Evolutionary conservation across 2,888 invertebrate species (phyloP).

Genomic region (Tetranychus truncatus): DNA sequence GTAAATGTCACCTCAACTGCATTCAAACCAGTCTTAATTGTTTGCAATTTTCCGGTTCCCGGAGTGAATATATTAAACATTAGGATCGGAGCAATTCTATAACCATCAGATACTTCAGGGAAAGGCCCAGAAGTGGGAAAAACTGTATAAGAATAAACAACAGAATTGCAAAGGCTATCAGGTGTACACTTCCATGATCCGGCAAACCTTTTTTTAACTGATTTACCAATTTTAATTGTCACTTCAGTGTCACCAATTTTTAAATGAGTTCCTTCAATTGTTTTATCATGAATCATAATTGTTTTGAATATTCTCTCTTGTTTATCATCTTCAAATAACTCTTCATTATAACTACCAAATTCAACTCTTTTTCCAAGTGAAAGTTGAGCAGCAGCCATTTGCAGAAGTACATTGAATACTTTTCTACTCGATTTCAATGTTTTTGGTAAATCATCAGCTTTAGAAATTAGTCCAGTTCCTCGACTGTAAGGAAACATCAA

Average conservation of each 20-base stretch:
- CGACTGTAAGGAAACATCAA: conserved; percentile 10
- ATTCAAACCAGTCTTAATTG: conserved; percentile 15
- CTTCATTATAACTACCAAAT: conserved; percentile 2
- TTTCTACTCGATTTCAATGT: conserved; percentile 13
- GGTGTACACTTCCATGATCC: conserved; percentile 15
- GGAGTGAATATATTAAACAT: conserved; percentile 18
- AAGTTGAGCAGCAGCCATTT: conserved; percentile 16
- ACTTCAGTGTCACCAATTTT: conserved; percentile 4
- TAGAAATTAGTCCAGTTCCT: neutral
- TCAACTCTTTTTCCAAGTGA: conserved; percentile 16
- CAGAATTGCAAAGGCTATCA: conserved; percentile 13
- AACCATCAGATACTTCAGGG: neutral
- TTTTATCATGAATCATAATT: conserved; percentile 11
- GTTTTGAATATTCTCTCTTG: neutral
- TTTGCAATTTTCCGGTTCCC: conserved; percentile 16
- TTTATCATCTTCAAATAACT: neutral
- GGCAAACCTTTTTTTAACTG: neutral
- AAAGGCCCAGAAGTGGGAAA: conserved; percentile 19
- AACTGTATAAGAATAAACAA: conserved; percentile 19
- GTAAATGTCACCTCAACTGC: conserved; percentile 18
- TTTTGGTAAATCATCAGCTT: neutral
- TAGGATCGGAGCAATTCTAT: conserved; percentile 15
- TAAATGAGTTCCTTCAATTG: conserved; percentile 1
- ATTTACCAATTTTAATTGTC: neutral
- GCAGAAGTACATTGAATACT: conserved; percentile 13